Evolutionary conservation across 2,113 vertebrate genomes (phyloP), one percentile per base, ranked within the genome.

Genomic region (Galeopterus variegatus): DNA sequence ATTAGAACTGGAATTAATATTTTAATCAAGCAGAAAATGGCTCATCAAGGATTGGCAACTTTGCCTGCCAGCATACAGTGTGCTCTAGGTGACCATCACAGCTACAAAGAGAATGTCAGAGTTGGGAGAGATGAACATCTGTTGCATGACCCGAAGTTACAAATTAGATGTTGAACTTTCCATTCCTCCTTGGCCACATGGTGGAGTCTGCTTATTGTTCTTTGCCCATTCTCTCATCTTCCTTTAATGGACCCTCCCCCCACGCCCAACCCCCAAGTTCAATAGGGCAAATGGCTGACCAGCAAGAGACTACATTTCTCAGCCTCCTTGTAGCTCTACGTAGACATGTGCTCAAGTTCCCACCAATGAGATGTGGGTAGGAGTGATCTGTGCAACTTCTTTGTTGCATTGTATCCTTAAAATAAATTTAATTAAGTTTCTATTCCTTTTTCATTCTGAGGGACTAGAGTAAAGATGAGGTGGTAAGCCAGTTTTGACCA

Each of bases 11-110:
- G 41, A 92, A 69, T 82, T 94, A 85, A 28, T 70, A 79, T 81
- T 97, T 96, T 81, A 81, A 84, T 77, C 28, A 67, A 77, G 90
- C 56, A 85, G 60, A 93, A 82, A 85, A 81, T 33, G 82, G 52
- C 15, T 86, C 67, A 26, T n/a, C 72, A 56, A 48, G 14, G 7
- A 14, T 3, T n/a, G 45, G 24, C 19, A 36, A 2, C 56, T 7
- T 9, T 19, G 28, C 48, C 58, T 95, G n/a, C 15, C 62, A 10
- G 31, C 23, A 11, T 10, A 72, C 1, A 60, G 31, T 12, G 76
- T 80, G 81, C 93, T 90, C 89, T 90, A 83, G 65, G 31, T 58
- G 72, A 19, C 21, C 19, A n/a, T 65, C 15, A 21, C 4, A 82
- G 79, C 14, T 65, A 14, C 17, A 50, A 95, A 88, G 31, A 70